phyloP scores from a whole-genome alignment of 2,113 vertebrate species.

The Pavo muticus region DNA sequence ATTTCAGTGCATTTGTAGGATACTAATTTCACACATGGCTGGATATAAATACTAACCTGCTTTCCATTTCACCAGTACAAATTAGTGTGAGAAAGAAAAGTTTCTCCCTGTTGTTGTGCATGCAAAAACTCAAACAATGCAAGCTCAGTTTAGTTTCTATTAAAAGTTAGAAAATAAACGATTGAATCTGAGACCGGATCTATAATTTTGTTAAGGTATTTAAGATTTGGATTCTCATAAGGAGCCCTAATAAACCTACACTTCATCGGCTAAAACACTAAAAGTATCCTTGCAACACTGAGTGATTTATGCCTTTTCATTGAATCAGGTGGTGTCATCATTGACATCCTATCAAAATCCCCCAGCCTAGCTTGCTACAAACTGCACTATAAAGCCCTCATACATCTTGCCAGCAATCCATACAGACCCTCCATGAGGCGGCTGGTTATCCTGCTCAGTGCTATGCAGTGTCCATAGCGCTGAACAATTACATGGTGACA shows the following conservation, averaged over 20 bases:
- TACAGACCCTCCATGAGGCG: background rate
- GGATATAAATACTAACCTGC: conserved; percentile 67
- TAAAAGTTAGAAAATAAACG: background rate
- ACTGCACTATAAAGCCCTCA: background rate
- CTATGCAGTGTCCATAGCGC: background rate
- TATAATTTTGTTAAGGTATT: background rate
- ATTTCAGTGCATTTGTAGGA: conserved; percentile 60
- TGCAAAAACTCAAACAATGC: background rate
- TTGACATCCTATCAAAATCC: background rate
- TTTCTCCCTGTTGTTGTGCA: background rate
- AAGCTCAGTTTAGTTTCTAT: background rate
- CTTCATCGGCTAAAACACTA: background rate
- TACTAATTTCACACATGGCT: conserved; percentile 74
- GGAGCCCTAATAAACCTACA: conserved; percentile 1
- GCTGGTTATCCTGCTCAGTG: background rate
- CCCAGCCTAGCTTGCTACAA: background rate
- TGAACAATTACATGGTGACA: background rate
- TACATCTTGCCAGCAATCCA: background rate
- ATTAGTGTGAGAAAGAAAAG: conserved; percentile 37
- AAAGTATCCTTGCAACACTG: background rate
- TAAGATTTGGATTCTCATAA: background rate
- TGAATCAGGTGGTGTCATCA: background rate
- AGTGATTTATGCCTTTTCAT: background rate
- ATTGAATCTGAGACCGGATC: background rate
- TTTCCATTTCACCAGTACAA: conserved; percentile 62